Evolutionary conservation across 1,140 invertebrate genomes (phyloP), one percentile per base, ranked within the genome.

Genomic region (Drosophila grimshawi): DNA sequence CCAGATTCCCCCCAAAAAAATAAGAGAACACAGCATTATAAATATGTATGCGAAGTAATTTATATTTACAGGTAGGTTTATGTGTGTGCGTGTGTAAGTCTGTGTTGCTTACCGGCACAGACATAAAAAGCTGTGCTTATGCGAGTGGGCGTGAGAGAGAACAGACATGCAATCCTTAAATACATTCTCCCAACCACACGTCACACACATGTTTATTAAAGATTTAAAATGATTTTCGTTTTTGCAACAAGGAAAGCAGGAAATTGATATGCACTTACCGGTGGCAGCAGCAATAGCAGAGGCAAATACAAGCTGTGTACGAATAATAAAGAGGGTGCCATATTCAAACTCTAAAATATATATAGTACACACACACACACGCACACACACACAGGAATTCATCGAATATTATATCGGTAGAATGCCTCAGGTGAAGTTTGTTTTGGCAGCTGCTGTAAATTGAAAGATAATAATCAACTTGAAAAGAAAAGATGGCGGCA

Each of bases 241-340:
- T 57, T 64, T 82, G 83, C 71, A 82, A 30, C 45, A 6, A 60
- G 55, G 46, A 51, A 53, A 75, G 76, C 73, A 80, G 77, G 77
- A 86, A 86, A 86, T 86, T 83, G 83, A 89, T 88, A 86, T 89
- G 85, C 76, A 86, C 83, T 86, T 86, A 86, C 82, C 80, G 83
- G 82, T 73, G 64, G 74, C 61, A 62, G 51, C n/a, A 29, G 29
- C 45, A 62, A 11, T 6, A 52, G 53, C 29, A 55, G 29, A 49
- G 46, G 41, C 46, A 60, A 35, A 48, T 46, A 32, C 8, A 70
- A 71, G 60, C 52, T 76, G 81, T 86, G 72, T 78, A 86, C 51
- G 62, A 75, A 85, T 85, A 86, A 71, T 70, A 75, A 59, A 53
- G 70, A 67, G 43, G 67, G 41, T 64, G 64, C 59, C 66, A 69